Conservation (phyloP, 2,888 invertebrate genomes). For the Cataglyphis altisquamis region DNA sequence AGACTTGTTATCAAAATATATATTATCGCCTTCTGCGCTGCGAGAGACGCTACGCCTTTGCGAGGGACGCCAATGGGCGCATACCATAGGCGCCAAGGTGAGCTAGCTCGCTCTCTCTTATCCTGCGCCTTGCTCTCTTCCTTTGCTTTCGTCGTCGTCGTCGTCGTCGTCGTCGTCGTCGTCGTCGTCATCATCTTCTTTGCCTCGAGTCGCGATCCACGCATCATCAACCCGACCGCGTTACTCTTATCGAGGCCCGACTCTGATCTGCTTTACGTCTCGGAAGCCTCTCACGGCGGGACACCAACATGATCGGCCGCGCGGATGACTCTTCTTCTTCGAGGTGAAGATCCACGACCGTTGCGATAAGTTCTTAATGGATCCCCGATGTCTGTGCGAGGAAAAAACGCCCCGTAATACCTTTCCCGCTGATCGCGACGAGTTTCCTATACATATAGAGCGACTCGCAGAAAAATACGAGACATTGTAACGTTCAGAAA, state of each 20-base stretch:
- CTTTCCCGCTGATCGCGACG: neutral
- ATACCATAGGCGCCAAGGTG: slow-evolving; percentile 83
- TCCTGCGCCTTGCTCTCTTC: slow-evolving; percentile 23
- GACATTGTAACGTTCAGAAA: neutral
- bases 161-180: slow-evolving; percentile 6
- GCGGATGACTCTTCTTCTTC: slow-evolving; percentile 29
- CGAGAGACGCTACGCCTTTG: slow-evolving; percentile 77
- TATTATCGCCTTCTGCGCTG: neutral
- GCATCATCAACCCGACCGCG: slow-evolving; percentile 48
- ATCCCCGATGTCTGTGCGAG: neutral
- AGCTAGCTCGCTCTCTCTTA: slow-evolving; percentile 78
- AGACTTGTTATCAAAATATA: slow-evolving; percentile 48
- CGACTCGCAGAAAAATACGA: neutral
- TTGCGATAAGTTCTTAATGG: slow-evolving; percentile 17
- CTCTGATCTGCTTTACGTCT: slow-evolving; percentile 57
- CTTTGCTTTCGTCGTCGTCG: slow-evolving; percentile 17
- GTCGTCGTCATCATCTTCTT: slow-evolving; percentile 29
- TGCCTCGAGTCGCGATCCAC: slow-evolving; percentile 48
- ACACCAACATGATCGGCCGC: slow-evolving; percentile 20
- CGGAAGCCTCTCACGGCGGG: slow-evolving; percentile 18
- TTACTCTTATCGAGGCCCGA: slow-evolving; percentile 53
- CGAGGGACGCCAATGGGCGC: slow-evolving; percentile 77
- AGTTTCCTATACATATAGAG: neutral
- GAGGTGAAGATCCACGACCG: neutral
- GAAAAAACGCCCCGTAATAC: neutral